Base-by-base conservation (phyloP, 2,113 vertebrate species). In the Corythornis madagascariensis region DNA sequence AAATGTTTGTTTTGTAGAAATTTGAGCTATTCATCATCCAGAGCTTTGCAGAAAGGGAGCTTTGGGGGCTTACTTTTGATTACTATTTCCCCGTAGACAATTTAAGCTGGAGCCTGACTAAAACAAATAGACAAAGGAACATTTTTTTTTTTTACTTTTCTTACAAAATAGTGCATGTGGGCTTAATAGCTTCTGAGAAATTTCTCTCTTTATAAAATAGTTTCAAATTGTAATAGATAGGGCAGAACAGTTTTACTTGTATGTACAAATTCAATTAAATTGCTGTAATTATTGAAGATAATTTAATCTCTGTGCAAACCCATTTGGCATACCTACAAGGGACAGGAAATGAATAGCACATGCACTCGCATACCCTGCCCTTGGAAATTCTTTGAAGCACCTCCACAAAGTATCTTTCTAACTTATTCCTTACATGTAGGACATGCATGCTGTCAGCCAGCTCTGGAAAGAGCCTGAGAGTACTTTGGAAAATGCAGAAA, bases 231-330 rank as follows among this genome's bases (percentile, higher is more conserved):
- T 60, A 93, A 92, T 43, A 74, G 77, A 86, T 48, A 86, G 28
- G 13, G 25, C 15, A 89, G 31, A 60, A 64, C 40, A 77, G 7
- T 76, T 76, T 31, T 82, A 26, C 63, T 7, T 92, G 6, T 67
- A 71, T 64, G 64, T 81, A 83, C 26, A 71, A 88, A 38, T 61
- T 93, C 67, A 84, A 75, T 94, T 86, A 83, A 84, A 80, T 78
- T 48, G 31, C 42, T 72, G 5, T 66, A 88, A 89, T 94, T 92
- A 86, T 60, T 61, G 31, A 50, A 72, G n/a, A 81, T 56, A 84
- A 82, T 90, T 93, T 83, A 88, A 89, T 48, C 50, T 94, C 55
- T 90, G 20, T 79, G 71, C 25, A 81, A 88, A 65, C 7, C 33
- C 19, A 22, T 84, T 63, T 55, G 59, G 18, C 31, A 84, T 89